Percentiles rank a stretch among this genome's conserved stretches.
These are phyloP conservation scores for Athene noctua DNA, from an alignment of 2,113 vertebrate species.

Conservation along the genomic window DNA sequence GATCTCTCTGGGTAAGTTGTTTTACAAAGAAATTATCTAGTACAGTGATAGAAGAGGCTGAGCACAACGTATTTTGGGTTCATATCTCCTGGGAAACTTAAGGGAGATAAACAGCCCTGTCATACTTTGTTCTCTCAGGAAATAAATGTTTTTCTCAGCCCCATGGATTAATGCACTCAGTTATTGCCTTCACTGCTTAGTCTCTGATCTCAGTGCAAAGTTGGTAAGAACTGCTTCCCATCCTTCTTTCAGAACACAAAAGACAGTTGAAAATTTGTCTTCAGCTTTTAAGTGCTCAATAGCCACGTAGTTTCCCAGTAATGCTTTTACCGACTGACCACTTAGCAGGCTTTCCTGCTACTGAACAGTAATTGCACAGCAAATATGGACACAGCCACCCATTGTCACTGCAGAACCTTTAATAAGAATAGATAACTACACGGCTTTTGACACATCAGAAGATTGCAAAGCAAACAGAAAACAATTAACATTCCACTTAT, in stretches of 20 bases:
- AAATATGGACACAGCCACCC: neutral
- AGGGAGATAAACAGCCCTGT: slow-evolving; percentile 12
- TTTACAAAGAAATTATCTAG: neutral
- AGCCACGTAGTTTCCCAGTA: neutral
- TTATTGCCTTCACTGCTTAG: neutral
- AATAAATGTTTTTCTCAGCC: neutral
- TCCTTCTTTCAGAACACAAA: neutral
- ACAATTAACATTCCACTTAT: neutral
- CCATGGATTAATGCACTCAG: neutral
- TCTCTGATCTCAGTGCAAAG: neutral
- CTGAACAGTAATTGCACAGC: neutral
- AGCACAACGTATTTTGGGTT: neutral
- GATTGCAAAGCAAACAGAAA: neutral
- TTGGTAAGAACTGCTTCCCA: neutral
- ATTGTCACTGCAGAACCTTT: neutral
- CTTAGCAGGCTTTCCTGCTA: neutral
- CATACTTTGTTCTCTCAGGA: neutral
- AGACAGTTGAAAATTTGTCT: neutral
- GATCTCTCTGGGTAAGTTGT: neutral
- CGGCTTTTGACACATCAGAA: neutral
- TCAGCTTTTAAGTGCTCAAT: neutral
- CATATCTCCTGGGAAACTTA: slow-evolving; percentile 12
- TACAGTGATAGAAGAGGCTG: neutral
- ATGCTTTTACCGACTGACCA: neutral
- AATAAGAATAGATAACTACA: neutral